phyloP scores from a whole-genome alignment of 2,113 vertebrate genomes.

The Toxostoma redivivum region DNA sequence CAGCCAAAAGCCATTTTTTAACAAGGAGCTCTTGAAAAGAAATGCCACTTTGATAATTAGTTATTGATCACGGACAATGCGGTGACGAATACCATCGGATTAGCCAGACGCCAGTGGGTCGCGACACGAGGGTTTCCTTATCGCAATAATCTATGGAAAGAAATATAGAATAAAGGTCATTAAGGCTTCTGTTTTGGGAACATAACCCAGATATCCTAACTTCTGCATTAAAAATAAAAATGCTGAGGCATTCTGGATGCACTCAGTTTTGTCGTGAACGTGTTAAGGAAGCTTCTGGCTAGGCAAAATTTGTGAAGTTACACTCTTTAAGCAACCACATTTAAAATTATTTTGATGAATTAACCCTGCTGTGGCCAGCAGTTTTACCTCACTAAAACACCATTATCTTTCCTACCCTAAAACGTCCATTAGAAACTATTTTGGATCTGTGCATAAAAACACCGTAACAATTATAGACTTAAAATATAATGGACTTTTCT shows the following conservation, averaged over 20 bases:
- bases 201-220: conserved; percentile 69
- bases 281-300: not conserved
- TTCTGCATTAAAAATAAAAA: conserved; percentile 59
- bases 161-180: conserved; percentile 73
- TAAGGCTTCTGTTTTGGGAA: conserved; percentile 74
- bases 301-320: not conserved
- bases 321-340: not conserved
- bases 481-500: conserved; percentile 73
- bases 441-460: conserved; percentile 40
- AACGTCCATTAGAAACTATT: conserved; percentile 72
- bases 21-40: conserved; percentile 84
- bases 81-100: conserved; percentile 80
- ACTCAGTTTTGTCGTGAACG: not conserved
- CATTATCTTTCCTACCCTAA: conserved; percentile 65
- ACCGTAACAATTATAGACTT: conserved; percentile 72
- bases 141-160: conserved; percentile 74
- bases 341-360: conserved; percentile 68
- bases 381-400: conserved; percentile 54
- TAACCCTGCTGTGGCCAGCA: conserved; percentile 65
- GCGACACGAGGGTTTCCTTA: conserved; percentile 81
- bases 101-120: conserved; percentile 87
- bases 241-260: not conserved
- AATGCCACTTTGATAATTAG: conserved; percentile 97
- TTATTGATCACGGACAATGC: conserved; percentile 97
- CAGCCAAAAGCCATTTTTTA: conserved; percentile 88